Base-by-base conservation (phyloP, 2,797 vertebrate species). In the Caiman crocodilus region DNA sequence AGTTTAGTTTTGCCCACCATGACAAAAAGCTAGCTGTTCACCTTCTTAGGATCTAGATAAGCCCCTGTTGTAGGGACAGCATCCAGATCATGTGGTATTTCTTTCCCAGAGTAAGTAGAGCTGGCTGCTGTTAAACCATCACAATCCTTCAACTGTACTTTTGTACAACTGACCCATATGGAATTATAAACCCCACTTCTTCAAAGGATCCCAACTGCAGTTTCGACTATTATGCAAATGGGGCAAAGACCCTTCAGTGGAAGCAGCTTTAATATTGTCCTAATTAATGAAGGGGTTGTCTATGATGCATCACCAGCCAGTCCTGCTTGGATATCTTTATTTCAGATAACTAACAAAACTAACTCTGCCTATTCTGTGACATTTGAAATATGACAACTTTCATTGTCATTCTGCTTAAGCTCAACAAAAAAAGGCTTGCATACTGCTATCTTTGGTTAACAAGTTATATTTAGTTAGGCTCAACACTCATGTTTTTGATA, bases 401-500 rank as follows among this genome's bases (percentile, higher is more conserved):
- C 71, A 2, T 28, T 13, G 6, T 80, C 56, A 32, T 30, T 10
- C 14, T 60, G 17, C 56, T 80, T 26, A 28, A 9, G 67, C 61
- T 23, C 94, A 89, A 93, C 82, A 89, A 93, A 21, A 58, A 71
- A 96, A 79, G 87, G 69, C 83, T 92, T 59, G 26, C 0, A 0
- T 5, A 42, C 17, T 26, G 21, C 56, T 89, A 10, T 69, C 92
- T 90, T 89, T 59, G 7, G 85, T 90, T 96, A 95, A 93, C 74
- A 90, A 86, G 81, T 84, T 97, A 94, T 94, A 97, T 96, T 93
- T 92, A 94, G 80, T 87, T 94, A 90, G 76, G 84, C 84, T 96
- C 88, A 96, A 95, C 76, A n/a, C 81, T 96, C 91, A 84, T 93
- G 90, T 18, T 96, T 97, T 96, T 92, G 94, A 94, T 96, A 82